Conservation (phyloP, 1,140 invertebrate genomes). For the Plodia interpunctella region DNA sequence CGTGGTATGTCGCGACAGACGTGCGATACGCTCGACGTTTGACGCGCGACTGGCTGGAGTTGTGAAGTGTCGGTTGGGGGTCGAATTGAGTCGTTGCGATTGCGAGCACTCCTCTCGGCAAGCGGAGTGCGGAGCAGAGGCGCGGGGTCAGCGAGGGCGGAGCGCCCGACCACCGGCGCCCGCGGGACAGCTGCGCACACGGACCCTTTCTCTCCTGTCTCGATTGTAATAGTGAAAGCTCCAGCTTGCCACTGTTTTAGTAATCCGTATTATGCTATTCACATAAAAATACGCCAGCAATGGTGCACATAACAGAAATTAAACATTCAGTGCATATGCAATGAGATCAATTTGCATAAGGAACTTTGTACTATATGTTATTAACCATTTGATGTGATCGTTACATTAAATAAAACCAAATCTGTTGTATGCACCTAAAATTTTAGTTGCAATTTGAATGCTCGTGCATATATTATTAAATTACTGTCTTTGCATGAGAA, state of each 20-base stretch:
- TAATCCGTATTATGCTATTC: constrained; percentile 17
- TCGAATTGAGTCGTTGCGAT: constrained; percentile 21
- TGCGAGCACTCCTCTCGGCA: constrained; percentile 37
- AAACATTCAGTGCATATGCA: not conserved
- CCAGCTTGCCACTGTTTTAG: constrained; percentile 20
- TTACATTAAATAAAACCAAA: too few species aligned
- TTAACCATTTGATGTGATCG: too few species aligned
- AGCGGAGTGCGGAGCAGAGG: constrained; percentile 33
- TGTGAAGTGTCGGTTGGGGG: constrained; percentile 25
- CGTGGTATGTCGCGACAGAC: constrained; percentile 44
- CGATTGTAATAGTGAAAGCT: constrained; percentile 59
- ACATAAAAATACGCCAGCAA: constrained; percentile 16
- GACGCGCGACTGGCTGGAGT: constrained; percentile 60
- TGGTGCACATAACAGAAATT: not conserved
- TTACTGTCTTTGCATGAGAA: too few species aligned
- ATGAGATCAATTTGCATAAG: too few species aligned
- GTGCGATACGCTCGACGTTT: constrained; percentile 44
- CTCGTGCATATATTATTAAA: too few species aligned
- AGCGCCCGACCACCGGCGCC: constrained; percentile 50
- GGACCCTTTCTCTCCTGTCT: constrained; percentile 61
- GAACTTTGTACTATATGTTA: too few species aligned
- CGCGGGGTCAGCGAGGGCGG: constrained; percentile 57
- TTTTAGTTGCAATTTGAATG: too few species aligned
- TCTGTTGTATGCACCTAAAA: too few species aligned
- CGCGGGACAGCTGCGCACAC: constrained; percentile 67